Percentiles rank a stretch among this genome's conserved stretches.
phyloP scores from a whole-genome alignment of 1,140 invertebrate species.

The roundworm (Caenorhabditis elegans) region WBcel235 BX284602.5:7016501-7017000 shows the following conservation, averaged over 20 bases:
- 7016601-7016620: too few species aligned
- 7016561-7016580: too few species aligned
- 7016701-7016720: not conserved
- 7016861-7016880: not conserved
- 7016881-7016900: slow-evolving; percentile 23
- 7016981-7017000: not conserved
- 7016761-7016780: not conserved
- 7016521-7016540: not conserved
- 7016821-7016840: not conserved
- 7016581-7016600: too few species aligned
- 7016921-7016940: slow-evolving; percentile 17
- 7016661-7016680: slow-evolving; percentile 19
- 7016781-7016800: not conserved
- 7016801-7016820: not conserved
- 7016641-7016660: not conserved
- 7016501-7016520: not conserved
- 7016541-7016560: not conserved
- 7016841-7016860: slow-evolving; percentile 16
- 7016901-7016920: slow-evolving; percentile 19
- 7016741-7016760: not conserved
- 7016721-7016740: slow-evolving; percentile 9
- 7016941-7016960: slow-evolving; percentile 11
- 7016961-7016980: not conserved
- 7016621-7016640: too few species aligned
- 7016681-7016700: slow-evolving; percentile 11